Percentiles rank a stretch among this genome's conserved stretches.
Evolutionary conservation across 2,797 vertebrate species (phyloP).

Genomic region (Chelon auratus): DNA sequence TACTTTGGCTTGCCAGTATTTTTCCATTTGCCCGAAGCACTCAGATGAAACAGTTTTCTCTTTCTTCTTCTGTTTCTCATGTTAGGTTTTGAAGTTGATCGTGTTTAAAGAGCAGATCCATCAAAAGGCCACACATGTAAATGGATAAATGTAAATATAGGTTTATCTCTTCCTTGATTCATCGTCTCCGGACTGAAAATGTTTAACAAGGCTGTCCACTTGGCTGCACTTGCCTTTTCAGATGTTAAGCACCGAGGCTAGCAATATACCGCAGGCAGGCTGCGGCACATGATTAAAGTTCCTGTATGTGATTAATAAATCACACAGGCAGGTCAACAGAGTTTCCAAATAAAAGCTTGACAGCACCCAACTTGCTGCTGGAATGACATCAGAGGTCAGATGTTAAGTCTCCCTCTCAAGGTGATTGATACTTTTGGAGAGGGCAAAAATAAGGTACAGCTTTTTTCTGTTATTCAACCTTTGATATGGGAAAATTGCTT

Average conservation of each 20-base stretch:
- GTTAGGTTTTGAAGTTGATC: slow-evolving; percentile 30
- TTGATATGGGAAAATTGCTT: slow-evolving; percentile 80
- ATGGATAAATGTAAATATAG: slow-evolving; percentile 56
- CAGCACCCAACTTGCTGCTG: slow-evolving; percentile 56
- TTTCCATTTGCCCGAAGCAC: slow-evolving; percentile 62
- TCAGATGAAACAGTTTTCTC: slow-evolving; percentile 47
- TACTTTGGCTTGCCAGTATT: slow-evolving; percentile 57
- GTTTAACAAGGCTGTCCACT: slow-evolving; percentile 39
- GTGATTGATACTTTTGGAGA: slow-evolving; percentile 74
- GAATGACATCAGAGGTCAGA: slow-evolving; percentile 78
- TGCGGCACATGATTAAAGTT: slow-evolving; percentile 67
- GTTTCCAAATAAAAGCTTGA: slow-evolving; percentile 58
- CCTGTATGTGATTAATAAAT: slow-evolving; percentile 74
- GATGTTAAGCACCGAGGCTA: slow-evolving; percentile 56
- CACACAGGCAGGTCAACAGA: slow-evolving; percentile 56
- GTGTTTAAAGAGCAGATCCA: slow-evolving; percentile 54
- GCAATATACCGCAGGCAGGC: slow-evolving; percentile 34
- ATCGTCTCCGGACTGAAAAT: slow-evolving; percentile 25
- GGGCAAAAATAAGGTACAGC: slow-evolving; percentile 70
- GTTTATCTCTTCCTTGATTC: slow-evolving; percentile 36
- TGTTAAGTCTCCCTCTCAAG: slow-evolving; percentile 69
- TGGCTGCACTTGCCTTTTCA: slow-evolving; percentile 46
- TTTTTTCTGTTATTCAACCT: slow-evolving; percentile 67
- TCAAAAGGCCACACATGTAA: slow-evolving; percentile 45
- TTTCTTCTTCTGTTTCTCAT: slow-evolving; percentile 40